phyloP scores from a whole-genome alignment of 2,113 vertebrate species.

The Cygnus atratus region DNA sequence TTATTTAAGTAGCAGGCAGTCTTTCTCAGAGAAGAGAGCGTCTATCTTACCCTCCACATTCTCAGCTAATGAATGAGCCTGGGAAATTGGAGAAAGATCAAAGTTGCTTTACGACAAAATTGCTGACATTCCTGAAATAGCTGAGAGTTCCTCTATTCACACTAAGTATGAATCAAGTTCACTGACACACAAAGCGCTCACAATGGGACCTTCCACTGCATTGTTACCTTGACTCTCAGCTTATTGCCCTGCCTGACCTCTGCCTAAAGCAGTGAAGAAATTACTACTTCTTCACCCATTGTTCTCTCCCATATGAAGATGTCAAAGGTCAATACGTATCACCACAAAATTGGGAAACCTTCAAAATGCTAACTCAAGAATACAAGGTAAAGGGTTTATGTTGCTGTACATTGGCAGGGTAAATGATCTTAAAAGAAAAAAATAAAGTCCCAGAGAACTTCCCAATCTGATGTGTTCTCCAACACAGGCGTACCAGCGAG shows the following conservation, averaged over 20 bases:
- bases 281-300: constrained; percentile 38
- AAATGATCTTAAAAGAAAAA: background rate
- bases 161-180: constrained; percentile 76
- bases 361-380: background rate
- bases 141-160: constrained; percentile 68
- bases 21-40: constrained; percentile 16
- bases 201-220: constrained; percentile 33
- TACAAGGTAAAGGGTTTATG: background rate
- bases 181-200: constrained; percentile 61
- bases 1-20: constrained; percentile 43
- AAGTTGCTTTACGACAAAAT: constrained; percentile 72
- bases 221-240: constrained; percentile 74
- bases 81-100: constrained; percentile 70
- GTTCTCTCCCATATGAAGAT: constrained; percentile 19
- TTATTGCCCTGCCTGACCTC: constrained; percentile 61
- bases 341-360: background rate
- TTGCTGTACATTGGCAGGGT: background rate
- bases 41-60: constrained; percentile 41
- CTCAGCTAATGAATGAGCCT: constrained; percentile 69
- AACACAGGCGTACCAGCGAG: background rate
- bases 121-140: constrained; percentile 79
- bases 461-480: background rate
- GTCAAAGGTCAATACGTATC: constrained; percentile 46
- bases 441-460: background rate
- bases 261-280: constrained; percentile 53